Evolutionary conservation across 2,888 invertebrate species (phyloP).

Genomic region (Cotesia congregata): DNA sequence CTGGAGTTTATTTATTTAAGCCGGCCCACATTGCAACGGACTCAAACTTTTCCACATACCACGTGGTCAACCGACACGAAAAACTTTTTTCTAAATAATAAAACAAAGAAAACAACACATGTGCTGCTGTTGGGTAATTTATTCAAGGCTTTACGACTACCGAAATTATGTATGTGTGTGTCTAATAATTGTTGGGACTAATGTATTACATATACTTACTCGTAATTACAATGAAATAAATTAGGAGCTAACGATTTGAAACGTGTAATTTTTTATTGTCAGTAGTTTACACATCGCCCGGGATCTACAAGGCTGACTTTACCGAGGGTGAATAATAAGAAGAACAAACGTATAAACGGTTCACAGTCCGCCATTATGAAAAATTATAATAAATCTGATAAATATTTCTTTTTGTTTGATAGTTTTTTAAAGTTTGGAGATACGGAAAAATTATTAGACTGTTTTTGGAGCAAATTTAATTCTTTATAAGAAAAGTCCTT

Average conservation of each 20-base stretch:
- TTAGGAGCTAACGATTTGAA: neutral
- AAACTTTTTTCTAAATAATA: neutral
- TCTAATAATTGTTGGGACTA: neutral
- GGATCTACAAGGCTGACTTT: neutral
- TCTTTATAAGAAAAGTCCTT: too few relatives aligned
- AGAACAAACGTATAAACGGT: conserved; percentile 11
- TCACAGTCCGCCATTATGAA: neutral
- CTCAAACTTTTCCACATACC: too few relatives aligned
- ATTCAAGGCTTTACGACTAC: neutral
- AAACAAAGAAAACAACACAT: neutral
- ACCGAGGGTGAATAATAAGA: conserved; percentile 6
- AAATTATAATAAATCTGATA: neutral
- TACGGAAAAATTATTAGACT: too few relatives aligned
- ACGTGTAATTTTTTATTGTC: neutral
- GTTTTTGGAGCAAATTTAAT: too few relatives aligned
- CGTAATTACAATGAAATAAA: neutral
- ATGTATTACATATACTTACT: neutral
- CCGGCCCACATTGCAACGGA: too few relatives aligned
- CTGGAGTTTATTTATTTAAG: too few relatives aligned
- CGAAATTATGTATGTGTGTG: neutral
- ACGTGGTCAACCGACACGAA: too few relatives aligned
- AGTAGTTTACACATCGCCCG: neutral
- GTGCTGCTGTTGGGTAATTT: neutral
- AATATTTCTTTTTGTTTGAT: too few relatives aligned
- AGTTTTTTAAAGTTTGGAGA: too few relatives aligned